phyloP scores from a whole-genome alignment of 1,140 invertebrate species.

The Eufriesea mexicana region DNA sequence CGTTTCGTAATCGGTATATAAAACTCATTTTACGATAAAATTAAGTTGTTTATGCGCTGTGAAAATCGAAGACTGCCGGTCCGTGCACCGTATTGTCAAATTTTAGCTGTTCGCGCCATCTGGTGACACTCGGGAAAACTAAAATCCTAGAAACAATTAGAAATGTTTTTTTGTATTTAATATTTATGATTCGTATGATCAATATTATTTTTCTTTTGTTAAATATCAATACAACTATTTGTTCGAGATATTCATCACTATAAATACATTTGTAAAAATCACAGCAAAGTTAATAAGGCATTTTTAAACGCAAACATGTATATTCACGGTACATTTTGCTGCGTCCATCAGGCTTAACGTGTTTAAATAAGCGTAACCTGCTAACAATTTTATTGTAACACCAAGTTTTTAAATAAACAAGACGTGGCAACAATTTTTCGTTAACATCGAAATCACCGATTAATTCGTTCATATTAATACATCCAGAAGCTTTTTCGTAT shows the following conservation, averaged over 20 bases:
- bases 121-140: not conserved
- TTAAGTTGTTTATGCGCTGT: not conserved
- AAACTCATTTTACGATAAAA: not conserved
- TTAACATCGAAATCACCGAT: slow-evolving; percentile 16
- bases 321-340: slow-evolving; percentile 9
- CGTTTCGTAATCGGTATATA: not conserved
- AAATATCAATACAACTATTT: slow-evolving; percentile 9
- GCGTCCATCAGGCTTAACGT: slow-evolving; percentile 14
- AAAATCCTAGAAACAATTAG: not conserved
- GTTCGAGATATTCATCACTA: slow-evolving; percentile 14
- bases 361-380: slow-evolving; percentile 43
- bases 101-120: slow-evolving; percentile 3
- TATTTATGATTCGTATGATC: not conserved
- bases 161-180: not conserved
- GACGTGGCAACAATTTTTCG: slow-evolving; percentile 16
- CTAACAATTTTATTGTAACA: slow-evolving; percentile 43
- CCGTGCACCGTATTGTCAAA: not conserved
- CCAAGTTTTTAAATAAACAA: slow-evolving; percentile 42
- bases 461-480: slow-evolving; percentile 17
- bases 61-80: not conserved
- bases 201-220: not conserved
- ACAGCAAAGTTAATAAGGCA: slow-evolving; percentile 45
- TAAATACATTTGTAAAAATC: slow-evolving; percentile 51
- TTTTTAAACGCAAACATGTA: slow-evolving; percentile 34
- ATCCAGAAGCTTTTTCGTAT: not conserved